Evolutionary conservation across 2,888 invertebrate species (phyloP).

Genomic region (Drosophila silvestris): DNA sequence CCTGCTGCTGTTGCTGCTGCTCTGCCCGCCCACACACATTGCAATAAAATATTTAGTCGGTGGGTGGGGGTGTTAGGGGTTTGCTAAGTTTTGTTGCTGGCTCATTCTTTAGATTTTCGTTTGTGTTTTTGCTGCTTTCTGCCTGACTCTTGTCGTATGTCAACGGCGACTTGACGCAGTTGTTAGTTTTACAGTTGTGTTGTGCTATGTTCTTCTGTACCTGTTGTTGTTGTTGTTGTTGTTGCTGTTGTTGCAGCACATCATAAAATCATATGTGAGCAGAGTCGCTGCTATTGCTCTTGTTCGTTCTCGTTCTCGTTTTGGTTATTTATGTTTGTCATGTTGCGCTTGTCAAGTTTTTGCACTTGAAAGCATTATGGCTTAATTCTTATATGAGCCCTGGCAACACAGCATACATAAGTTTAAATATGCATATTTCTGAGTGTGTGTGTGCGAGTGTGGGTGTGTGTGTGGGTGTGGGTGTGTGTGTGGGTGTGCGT

Average conservation of each 20-base stretch:
- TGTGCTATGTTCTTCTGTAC: not conserved
- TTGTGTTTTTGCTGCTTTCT: conserved; percentile 30
- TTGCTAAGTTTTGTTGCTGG: conserved; percentile 19
- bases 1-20: conserved; percentile 11
- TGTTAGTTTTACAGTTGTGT: conserved; percentile 69
- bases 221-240: conserved; percentile 11
- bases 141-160: conserved; percentile 69
- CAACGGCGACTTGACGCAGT: conserved; percentile 77
- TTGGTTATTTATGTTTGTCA: conserved; percentile 79
- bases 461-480: not conserved
- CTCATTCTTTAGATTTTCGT: conserved; percentile 54
- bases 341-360: conserved; percentile 82
- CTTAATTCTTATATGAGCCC: conserved; percentile 77
- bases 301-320: conserved; percentile 43
- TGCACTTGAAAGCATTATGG: conserved; percentile 80
- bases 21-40: conserved; percentile 32
- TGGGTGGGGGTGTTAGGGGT: not conserved
- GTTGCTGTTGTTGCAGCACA: conserved; percentile 61
- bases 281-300: conserved; percentile 23
- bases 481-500: not conserved
- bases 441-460: conserved; percentile 1
- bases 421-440: not conserved
- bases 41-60: conserved; percentile 72
- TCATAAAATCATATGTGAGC: conserved; percentile 69
- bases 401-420: conserved; percentile 37